These are phyloP conservation scores for Phalacrocorax aristotelis DNA, from an alignment of 2,113 vertebrate species.

Conservation along the genomic window DNA sequence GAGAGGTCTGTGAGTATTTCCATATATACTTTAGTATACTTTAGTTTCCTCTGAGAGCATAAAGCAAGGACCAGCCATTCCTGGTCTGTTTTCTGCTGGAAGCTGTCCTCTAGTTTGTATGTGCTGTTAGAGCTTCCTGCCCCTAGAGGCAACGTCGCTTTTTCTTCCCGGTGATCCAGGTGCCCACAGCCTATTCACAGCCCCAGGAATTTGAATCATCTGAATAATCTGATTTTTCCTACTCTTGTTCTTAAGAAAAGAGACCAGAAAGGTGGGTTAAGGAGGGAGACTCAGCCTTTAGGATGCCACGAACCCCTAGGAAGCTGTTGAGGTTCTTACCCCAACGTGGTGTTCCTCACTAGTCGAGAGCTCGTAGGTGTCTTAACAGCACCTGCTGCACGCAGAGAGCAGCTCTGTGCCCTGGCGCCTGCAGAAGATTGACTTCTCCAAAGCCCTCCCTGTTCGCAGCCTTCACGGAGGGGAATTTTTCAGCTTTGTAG, in stretches of 20 bases:
- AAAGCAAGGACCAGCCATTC: neutral
- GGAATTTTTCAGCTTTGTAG: neutral
- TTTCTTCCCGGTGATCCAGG: neutral
- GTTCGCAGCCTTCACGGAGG: neutral
- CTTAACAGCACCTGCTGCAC: neutral
- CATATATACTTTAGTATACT: neutral
- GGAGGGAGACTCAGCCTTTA: neutral
- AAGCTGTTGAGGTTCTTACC: neutral
- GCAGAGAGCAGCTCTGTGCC: neutral
- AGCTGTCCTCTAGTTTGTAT: neutral
- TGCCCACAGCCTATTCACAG: neutral
- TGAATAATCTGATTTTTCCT: neutral
- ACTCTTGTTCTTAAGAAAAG: neutral
- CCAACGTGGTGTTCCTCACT: neutral
- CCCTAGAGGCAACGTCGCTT: neutral
- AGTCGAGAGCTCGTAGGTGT: neutral
- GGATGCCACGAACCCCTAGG: neutral
- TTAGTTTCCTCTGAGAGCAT: neutral
- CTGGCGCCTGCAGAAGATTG: neutral
- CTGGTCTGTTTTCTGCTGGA: neutral
- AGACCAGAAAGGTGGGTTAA: neutral
- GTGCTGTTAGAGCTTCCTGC: neutral
- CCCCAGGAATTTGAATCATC: conserved; percentile 2
- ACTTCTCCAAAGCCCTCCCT: neutral
- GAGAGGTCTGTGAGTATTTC: neutral